phyloP scores from a whole-genome alignment of 2,113 vertebrate genomes.

The Corvus hawaiiensis region DNA sequence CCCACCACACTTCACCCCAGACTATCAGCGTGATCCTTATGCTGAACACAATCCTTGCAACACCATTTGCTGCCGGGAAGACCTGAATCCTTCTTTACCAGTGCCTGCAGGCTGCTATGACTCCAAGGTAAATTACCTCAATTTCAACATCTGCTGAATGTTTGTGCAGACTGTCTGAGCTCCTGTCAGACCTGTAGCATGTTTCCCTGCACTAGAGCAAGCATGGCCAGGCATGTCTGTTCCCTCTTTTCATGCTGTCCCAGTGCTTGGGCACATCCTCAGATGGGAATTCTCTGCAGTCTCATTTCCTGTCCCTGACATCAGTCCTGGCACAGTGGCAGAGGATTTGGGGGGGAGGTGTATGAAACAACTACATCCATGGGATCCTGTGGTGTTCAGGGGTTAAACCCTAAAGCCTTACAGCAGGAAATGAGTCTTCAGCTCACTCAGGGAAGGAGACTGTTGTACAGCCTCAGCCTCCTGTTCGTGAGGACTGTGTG shows the following conservation, averaged over 20 bases:
- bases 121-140: slow-evolving; percentile 78
- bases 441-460: neutral
- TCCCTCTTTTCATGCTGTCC: neutral
- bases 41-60: slow-evolving; percentile 82
- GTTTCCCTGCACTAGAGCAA: neutral
- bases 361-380: neutral
- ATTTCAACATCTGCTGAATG: neutral
- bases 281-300: neutral
- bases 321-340: neutral
- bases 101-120: slow-evolving; percentile 86
- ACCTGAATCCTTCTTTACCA: slow-evolving; percentile 74
- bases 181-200: neutral
- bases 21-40: slow-evolving; percentile 84
- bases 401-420: neutral
- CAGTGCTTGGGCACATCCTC: neutral
- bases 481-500: neutral
- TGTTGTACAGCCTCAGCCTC: neutral
- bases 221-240: neutral
- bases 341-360: neutral
- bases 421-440: neutral
- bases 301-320: neutral
- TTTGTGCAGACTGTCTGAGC: neutral
- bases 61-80: slow-evolving; percentile 88
- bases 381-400: neutral
- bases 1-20: slow-evolving; percentile 38